Evolutionary conservation across 1,140 invertebrate genomes (phyloP).

Genomic region (Gonatopus flavifemur): DNA sequence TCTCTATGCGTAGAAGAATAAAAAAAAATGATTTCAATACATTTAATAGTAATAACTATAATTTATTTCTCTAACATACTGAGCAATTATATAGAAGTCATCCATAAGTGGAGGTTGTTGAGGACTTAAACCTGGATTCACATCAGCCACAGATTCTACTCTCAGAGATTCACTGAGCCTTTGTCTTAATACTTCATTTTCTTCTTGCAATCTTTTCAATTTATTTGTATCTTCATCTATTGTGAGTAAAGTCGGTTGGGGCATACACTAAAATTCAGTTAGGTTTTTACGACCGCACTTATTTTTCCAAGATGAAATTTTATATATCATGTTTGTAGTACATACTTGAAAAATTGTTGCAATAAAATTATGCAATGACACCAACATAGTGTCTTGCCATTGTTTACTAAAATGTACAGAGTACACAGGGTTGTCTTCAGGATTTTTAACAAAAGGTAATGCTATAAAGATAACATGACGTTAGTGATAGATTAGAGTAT

Average conservation of each 20-base stretch:
- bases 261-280: slow-evolving; percentile 67
- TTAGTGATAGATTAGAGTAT: slow-evolving; percentile 8
- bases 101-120: slow-evolving; percentile 80
- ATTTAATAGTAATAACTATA: background rate
- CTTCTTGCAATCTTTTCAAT: slow-evolving; percentile 80
- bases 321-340: slow-evolving; percentile 9
- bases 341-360: slow-evolving; percentile 82
- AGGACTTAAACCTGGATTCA: slow-evolving; percentile 63
- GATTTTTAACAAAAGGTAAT: slow-evolving; percentile 87
- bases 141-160: slow-evolving; percentile 59
- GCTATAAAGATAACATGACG: slow-evolving; percentile 62
- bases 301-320: background rate
- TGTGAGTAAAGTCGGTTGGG: slow-evolving; percentile 78
- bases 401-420: slow-evolving; percentile 87
- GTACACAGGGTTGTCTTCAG: slow-evolving; percentile 87
- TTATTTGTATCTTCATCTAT: slow-evolving; percentile 83
- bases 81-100: slow-evolving; percentile 89
- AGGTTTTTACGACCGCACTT: slow-evolving; percentile 1
- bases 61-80: slow-evolving; percentile 61
- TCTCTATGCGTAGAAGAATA: slow-evolving; percentile 48
- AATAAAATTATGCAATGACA: slow-evolving; percentile 94
- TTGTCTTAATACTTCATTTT: slow-evolving; percentile 72
- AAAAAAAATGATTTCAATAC: background rate
- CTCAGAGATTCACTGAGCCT: slow-evolving; percentile 53
- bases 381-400: slow-evolving; percentile 92